Conservation (phyloP, 2,797 vertebrate species). For the Urosaurus nigricauda region DNA sequence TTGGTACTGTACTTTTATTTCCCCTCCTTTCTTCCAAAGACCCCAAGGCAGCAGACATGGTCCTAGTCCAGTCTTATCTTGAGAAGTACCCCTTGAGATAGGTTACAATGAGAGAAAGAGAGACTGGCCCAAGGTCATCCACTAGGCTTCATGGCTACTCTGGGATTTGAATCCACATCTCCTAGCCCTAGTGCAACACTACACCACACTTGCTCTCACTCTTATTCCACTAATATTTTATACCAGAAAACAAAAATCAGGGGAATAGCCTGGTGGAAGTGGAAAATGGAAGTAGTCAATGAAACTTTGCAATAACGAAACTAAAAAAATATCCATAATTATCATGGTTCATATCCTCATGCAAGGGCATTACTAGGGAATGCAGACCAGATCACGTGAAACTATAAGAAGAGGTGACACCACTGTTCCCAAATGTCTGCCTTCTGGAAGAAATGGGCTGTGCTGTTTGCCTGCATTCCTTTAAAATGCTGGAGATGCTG, state of each 20-base stretch:
- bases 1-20: too few species aligned
- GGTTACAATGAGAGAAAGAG: neutral
- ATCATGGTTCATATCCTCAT: too few species aligned
- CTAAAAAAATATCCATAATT: conserved; percentile 14
- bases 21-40: too few species aligned
- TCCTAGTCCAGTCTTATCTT: neutral
- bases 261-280: neutral
- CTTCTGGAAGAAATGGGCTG: too few species aligned
- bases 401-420: too few species aligned
- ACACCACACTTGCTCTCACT: neutral
- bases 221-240: neutral
- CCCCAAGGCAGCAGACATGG: too few species aligned
- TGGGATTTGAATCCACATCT: neutral
- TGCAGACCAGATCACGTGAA: too few species aligned
- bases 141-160: neutral
- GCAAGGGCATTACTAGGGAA: too few species aligned
- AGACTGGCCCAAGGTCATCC: neutral
- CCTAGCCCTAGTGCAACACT: neutral
- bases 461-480: too few species aligned
- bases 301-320: neutral
- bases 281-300: neutral
- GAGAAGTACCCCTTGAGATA: neutral
- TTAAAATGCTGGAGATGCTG: too few species aligned
- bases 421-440: too few species aligned
- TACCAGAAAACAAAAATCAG: neutral